Conservation (phyloP, 2,113 vertebrate genomes). For the Pogonocichla stellata region DNA sequence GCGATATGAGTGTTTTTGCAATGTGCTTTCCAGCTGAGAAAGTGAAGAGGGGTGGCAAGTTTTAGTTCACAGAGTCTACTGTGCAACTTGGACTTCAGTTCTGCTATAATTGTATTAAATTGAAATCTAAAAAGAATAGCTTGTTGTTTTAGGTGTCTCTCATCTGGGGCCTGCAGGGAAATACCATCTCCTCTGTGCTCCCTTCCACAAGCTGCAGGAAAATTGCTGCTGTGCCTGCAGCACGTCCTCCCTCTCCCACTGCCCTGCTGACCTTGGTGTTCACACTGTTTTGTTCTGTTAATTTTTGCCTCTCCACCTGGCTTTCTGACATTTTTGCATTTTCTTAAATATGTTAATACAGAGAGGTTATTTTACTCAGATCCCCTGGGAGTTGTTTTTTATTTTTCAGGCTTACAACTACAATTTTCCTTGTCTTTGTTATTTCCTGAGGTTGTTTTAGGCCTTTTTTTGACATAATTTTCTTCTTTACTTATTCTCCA, state of each 20-base stretch:
- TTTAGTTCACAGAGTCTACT: not conserved
- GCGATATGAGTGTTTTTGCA: not conserved
- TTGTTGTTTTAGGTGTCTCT: not conserved
- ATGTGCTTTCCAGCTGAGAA: not conserved
- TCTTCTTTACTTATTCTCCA: not conserved
- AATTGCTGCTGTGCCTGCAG: not conserved
- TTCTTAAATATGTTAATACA: not conserved
- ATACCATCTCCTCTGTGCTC: not conserved
- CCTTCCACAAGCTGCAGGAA: not conserved
- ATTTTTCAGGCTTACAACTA: not conserved
- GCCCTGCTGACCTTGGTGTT: not conserved
- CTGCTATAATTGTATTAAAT: not conserved
- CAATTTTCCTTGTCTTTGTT: not conserved
- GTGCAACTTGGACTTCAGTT: not conserved
- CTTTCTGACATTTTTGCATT: not conserved
- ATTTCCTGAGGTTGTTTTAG: not conserved
- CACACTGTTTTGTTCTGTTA: not conserved
- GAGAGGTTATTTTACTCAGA: not conserved
- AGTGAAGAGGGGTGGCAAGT: not conserved
- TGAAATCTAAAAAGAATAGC: not conserved
- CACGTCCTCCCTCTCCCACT: not conserved
- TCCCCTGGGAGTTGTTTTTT: not conserved
- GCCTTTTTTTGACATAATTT: not conserved
- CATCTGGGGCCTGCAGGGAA: accelerated
- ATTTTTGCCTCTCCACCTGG: not conserved